phyloP scores from a whole-genome alignment of 2,113 vertebrate species.

The Erythrolamprus reginae region DNA sequence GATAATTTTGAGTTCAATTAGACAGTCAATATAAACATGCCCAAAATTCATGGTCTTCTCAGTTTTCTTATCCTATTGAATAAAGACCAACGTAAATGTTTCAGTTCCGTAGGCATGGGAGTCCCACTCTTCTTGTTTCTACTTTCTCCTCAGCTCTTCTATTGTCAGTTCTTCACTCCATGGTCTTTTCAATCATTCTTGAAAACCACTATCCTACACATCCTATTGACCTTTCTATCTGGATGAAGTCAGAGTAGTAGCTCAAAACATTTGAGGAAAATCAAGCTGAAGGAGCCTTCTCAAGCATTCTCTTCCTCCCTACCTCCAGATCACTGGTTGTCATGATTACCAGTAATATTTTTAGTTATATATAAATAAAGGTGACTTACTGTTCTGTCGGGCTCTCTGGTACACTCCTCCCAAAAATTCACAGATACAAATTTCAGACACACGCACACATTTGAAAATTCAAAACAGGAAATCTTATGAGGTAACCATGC shows the following conservation, averaged over 20 bases:
- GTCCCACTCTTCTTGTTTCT: background rate
- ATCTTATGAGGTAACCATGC: background rate
- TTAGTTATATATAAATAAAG: background rate
- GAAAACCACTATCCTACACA: background rate
- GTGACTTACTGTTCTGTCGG: no score
- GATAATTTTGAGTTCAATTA: background rate
- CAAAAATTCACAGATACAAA: no score
- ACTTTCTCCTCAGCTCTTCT: background rate
- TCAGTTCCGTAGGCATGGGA: background rate
- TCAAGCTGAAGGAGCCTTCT: background rate
- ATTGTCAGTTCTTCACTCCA: background rate
- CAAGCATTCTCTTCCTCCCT: background rate
- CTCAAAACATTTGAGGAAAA: background rate
- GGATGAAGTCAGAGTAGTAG: background rate
- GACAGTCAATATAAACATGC: background rate
- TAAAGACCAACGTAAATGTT: background rate
- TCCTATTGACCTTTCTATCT: background rate
- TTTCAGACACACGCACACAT: no score
- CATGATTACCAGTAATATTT: background rate
- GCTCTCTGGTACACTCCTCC: no score
- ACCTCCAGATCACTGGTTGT: background rate
- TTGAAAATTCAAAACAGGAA: no score
- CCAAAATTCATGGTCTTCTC: background rate
- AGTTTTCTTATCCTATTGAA: background rate
- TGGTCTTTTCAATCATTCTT: background rate